Evolutionary conservation across 2,888 invertebrate species (phyloP).

Genomic region (Theretra japonica): DNA sequence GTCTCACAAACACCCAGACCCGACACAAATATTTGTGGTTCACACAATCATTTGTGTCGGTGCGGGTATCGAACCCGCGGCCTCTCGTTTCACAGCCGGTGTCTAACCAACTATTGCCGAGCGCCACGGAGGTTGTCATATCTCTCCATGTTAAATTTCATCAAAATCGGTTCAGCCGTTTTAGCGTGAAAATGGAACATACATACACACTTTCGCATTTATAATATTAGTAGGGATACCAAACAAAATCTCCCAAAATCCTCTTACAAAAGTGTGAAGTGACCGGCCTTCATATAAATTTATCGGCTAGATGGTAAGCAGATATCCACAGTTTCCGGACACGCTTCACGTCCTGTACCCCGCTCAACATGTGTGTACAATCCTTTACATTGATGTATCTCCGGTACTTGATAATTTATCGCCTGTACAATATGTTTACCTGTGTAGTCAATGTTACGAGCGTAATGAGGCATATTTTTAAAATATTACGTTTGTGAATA

Average conservation of each 20-base stretch:
- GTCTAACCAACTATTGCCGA: no score
- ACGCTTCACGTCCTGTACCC: background rate
- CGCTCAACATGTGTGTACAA: background rate
- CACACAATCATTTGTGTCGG: no score
- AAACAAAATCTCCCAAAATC: slow-evolving; percentile 7
- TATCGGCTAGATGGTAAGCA: slow-evolving; percentile 13
- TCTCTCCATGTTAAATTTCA: no score
- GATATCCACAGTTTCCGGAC: slow-evolving; percentile 3
- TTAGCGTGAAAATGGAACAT: no score
- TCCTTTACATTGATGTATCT: background rate
- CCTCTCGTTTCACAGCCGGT: no score
- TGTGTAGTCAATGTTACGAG: background rate
- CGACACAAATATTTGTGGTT: no score
- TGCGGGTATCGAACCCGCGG: no score
- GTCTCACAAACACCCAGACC: no score
- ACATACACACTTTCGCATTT: no score
- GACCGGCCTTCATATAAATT: background rate
- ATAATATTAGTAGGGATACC: no score
- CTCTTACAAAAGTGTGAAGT: background rate
- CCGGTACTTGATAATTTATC: background rate
- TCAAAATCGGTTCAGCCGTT: no score
- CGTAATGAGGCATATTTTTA: background rate
- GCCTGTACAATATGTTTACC: background rate
- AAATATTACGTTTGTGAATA: background rate
- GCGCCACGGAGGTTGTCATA: no score